Conservation (phyloP, 2,797 vertebrate genomes). For the Chloroceryle inda region DNA sequence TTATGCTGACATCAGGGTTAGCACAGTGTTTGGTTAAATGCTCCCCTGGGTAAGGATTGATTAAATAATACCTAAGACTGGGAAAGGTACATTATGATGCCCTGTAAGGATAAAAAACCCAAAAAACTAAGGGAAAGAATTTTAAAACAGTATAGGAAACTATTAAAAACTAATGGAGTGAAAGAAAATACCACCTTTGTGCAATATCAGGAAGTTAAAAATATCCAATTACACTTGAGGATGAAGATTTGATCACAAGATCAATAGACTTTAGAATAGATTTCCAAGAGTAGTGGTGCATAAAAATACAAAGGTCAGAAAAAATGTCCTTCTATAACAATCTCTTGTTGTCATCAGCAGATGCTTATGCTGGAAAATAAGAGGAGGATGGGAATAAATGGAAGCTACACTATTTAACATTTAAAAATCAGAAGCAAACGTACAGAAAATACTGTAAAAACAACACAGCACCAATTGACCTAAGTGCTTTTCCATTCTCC, state of each 20-base stretch:
- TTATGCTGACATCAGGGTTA: neutral
- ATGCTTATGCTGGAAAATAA: neutral
- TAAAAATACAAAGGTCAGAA: constrained; percentile 10
- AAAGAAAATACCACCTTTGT: constrained; percentile 7
- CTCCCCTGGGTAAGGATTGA: neutral
- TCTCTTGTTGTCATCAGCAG: neutral
- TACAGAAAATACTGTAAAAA: neutral
- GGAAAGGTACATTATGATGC: neutral
- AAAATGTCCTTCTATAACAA: neutral
- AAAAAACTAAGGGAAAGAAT: neutral
- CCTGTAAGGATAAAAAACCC: neutral
- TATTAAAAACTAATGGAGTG: constrained; percentile 24
- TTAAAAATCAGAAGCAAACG: neutral
- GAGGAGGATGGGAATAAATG: neutral
- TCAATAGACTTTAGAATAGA: constrained; percentile 22
- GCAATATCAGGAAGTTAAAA: constrained; percentile 15
- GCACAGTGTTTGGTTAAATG: neutral
- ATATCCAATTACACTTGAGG: constrained; percentile 17
- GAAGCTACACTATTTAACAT: neutral
- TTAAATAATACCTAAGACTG: neutral
- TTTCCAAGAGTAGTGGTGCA: neutral
- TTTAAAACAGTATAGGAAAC: neutral
- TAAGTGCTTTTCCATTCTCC: neutral
- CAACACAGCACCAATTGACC: neutral
- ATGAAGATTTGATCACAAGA: constrained; percentile 15